Conservation (phyloP, 1,140 invertebrate species). For the Camponotus floridanus region DNA sequence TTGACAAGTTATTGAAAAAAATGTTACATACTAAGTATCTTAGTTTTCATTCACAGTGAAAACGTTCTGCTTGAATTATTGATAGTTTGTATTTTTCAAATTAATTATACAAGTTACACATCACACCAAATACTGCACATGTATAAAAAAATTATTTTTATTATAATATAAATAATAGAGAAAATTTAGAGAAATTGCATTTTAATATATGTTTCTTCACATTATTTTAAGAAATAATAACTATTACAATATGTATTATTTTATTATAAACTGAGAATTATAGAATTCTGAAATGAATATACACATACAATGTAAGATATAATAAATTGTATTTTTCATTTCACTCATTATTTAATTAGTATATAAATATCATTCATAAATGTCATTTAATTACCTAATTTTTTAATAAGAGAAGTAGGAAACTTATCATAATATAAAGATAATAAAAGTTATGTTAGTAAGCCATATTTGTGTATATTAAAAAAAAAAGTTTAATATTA, state of each 20-base stretch:
- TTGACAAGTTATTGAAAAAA: constrained; percentile 42
- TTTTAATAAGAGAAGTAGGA: neutral
- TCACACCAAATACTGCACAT: constrained; percentile 26
- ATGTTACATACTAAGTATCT: neutral
- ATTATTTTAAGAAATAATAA: constrained; percentile 27
- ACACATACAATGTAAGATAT: constrained; percentile 17
- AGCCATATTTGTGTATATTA: neutral
- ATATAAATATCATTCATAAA: neutral
- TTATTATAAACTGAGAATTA: constrained; percentile 17
- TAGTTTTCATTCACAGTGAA: constrained; percentile 30
- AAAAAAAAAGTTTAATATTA: constrained; percentile 30
- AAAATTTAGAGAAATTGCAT: constrained; percentile 17
- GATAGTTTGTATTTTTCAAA: constrained; percentile 22
- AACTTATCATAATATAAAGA: neutral
- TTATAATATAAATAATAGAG: constrained; percentile 35
- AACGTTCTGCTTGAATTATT: constrained; percentile 29
- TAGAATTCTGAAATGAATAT: constrained; percentile 17
- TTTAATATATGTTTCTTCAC: neutral
- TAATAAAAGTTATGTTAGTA: neutral
- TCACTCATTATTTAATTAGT: neutral
- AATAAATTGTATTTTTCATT: constrained; percentile 49
- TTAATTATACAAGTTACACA: constrained; percentile 1
- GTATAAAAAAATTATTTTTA: constrained; percentile 41
- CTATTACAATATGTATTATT: constrained; percentile 24
- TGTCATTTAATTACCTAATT: neutral